phyloP scores from a whole-genome alignment of 2,113 vertebrate genomes.

The Dissostichus mawsoni region DNA sequence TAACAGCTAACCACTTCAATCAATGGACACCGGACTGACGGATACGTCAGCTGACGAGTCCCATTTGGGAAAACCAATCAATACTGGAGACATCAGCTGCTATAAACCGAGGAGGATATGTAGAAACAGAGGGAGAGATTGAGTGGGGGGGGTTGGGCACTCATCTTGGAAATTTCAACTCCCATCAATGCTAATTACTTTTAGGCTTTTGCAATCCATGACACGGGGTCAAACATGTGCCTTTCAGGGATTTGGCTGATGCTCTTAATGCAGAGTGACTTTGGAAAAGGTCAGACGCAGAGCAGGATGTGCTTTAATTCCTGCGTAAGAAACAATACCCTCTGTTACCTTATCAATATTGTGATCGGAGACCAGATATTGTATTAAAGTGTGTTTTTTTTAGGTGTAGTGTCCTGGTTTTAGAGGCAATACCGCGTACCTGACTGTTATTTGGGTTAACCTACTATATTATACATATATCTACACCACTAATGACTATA shows the following conservation, averaged over 20 bases:
- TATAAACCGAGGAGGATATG: slow-evolving; percentile 43
- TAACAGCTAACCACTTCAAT: slow-evolving; percentile 69
- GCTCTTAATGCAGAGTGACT: slow-evolving; percentile 36
- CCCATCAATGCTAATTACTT: slow-evolving; percentile 74
- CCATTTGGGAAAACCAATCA: slow-evolving; percentile 71
- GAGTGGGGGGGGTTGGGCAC: slow-evolving; percentile 25
- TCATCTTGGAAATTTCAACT: slow-evolving; percentile 53
- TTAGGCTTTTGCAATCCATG: slow-evolving; percentile 58
- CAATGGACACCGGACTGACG: slow-evolving; percentile 71
- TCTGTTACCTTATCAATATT: not conserved
- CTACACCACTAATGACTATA: too few relatives aligned
- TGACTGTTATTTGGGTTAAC: too few relatives aligned
- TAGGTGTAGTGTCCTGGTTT: too few relatives aligned
- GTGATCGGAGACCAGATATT: too few relatives aligned
- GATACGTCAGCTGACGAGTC: slow-evolving; percentile 77
- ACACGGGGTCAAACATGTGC: slow-evolving; percentile 38
- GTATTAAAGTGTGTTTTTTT: too few relatives aligned
- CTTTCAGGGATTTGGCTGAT: slow-evolving; percentile 35
- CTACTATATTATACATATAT: too few relatives aligned
- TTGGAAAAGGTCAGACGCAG: slow-evolving; percentile 20
- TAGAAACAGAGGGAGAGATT: slow-evolving; percentile 10
- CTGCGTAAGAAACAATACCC: not conserved
- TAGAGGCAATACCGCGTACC: too few relatives aligned
- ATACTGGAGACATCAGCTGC: slow-evolving; percentile 75
- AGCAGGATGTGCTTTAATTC: not conserved